A percentile compares a stretch with the other conserved stretches of the same genome.
phyloP scores from a whole-genome alignment of 1,140 invertebrate genomes.

The Eupristina koningsbergeri region DNA sequence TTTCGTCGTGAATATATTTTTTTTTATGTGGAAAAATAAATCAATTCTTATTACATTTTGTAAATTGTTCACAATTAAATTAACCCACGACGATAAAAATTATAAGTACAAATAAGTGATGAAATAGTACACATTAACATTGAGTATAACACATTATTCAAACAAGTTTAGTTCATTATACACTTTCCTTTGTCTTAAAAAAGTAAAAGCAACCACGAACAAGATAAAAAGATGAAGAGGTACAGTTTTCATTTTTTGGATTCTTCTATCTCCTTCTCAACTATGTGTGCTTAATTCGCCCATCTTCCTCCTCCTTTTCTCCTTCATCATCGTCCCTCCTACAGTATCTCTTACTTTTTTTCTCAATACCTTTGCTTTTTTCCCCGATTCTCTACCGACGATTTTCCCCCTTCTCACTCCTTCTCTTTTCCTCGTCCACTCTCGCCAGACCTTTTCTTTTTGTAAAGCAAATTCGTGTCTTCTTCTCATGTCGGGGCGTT shows the following conservation, averaged over 20 bases:
- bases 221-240: conserved; percentile 7
- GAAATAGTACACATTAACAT: conserved; percentile 18
- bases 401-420: conserved; percentile 25
- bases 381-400: not conserved
- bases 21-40: not conserved
- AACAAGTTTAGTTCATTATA: conserved; percentile 37
- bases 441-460: conserved; percentile 48
- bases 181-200: conserved; percentile 37
- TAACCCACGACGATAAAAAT: not conserved
- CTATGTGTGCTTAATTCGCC: conserved; percentile 38
- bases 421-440: conserved; percentile 33
- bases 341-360: conserved; percentile 20
- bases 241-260: conserved; percentile 45
- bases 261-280: conserved; percentile 12
- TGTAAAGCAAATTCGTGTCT: conserved; percentile 53
- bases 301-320: conserved; percentile 46
- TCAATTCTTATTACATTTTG: not conserved
- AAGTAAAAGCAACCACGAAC: conserved; percentile 14
- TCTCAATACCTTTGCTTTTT: not conserved
- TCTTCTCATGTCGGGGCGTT: conserved; percentile 62
- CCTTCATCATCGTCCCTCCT: conserved; percentile 45
- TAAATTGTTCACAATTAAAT: conserved; percentile 6
- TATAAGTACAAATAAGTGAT: conserved; percentile 30
- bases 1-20: not conserved
- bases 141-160: conserved; percentile 36